Evolutionary conservation across 2,797 vertebrate species (phyloP).

Genomic region (Ptychobarbus kaznakovi): DNA sequence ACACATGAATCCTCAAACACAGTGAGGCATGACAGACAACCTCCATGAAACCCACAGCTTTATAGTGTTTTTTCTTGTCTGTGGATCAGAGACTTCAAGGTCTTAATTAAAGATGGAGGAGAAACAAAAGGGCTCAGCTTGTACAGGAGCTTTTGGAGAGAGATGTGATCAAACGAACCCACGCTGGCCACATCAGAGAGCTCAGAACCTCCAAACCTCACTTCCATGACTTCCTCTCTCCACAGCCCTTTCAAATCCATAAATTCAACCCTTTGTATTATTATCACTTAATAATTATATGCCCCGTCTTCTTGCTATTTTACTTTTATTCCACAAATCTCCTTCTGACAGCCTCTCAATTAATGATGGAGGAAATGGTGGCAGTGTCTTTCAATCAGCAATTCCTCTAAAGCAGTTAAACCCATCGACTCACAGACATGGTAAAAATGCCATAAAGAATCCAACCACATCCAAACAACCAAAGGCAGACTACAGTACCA

Average conservation of each 20-base stretch:
- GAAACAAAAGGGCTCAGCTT: slow-evolving; percentile 9
- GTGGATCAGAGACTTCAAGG: not conserved
- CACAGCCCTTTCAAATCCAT: not conserved
- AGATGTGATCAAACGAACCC: slow-evolving; percentile 57
- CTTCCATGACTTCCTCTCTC: slow-evolving; percentile 8
- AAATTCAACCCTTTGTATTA: not conserved
- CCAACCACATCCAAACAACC: slow-evolving; percentile 51
- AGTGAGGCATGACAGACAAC: not conserved
- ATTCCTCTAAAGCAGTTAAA: slow-evolving; percentile 57
- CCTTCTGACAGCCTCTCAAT: slow-evolving; percentile 6
- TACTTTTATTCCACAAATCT: not conserved
- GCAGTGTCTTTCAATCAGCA: slow-evolving; percentile 36
- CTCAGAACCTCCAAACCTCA: slow-evolving; percentile 31
- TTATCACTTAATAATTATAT: not conserved
- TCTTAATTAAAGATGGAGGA: slow-evolving; percentile 6
- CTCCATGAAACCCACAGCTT: not conserved
- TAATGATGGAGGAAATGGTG: slow-evolving; percentile 48
- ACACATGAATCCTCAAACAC: not conserved
- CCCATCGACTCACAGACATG: slow-evolving; percentile 55
- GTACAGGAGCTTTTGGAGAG: not conserved
- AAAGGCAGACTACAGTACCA: not conserved
- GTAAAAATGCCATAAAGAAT: slow-evolving; percentile 37
- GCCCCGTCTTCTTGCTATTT: not conserved
- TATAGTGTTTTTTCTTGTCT: not conserved
- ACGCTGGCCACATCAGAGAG: slow-evolving; percentile 57